Evolutionary conservation across 2,113 vertebrate genomes (phyloP).

Genomic region (crab-eating macaque (Macaca fascicularis)): DNA sequence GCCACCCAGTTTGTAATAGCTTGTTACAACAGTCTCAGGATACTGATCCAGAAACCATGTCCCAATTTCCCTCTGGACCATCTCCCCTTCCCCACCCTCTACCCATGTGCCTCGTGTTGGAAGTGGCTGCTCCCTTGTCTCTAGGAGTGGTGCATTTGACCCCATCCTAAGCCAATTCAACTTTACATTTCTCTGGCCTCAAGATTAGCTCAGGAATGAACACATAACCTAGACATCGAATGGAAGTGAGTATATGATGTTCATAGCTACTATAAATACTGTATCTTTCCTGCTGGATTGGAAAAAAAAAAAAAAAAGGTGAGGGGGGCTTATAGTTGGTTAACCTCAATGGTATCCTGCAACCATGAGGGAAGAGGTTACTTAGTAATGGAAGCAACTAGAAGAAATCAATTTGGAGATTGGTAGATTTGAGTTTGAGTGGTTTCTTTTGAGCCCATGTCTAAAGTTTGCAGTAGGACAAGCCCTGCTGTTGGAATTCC

Average conservation of each 20-base stretch:
- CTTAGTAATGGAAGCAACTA: neutral
- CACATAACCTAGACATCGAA: neutral
- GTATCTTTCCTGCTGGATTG: neutral
- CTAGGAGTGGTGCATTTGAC: neutral
- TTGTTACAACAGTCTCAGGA: neutral
- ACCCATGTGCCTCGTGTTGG: neutral
- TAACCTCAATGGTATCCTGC: neutral
- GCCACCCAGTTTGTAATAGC: neutral
- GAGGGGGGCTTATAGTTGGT: neutral
- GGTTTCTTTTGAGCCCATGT: neutral
- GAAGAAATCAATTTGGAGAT: neutral
- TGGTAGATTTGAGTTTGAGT: neutral
- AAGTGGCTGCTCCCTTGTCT: neutral
- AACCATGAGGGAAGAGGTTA: neutral
- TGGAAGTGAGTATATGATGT: neutral
- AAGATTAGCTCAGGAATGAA: neutral
- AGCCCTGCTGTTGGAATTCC: neutral
- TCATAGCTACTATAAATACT: neutral
- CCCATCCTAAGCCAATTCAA: neutral
- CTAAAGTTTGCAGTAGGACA: neutral
- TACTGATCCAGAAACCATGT: neutral
- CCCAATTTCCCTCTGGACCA: neutral
- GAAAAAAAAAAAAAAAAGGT: no score
- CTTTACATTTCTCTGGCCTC: neutral
- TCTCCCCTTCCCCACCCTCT: neutral